Evolutionary conservation across 2,113 vertebrate genomes (phyloP).

Genomic region (Pleuronectes platessa): DNA sequence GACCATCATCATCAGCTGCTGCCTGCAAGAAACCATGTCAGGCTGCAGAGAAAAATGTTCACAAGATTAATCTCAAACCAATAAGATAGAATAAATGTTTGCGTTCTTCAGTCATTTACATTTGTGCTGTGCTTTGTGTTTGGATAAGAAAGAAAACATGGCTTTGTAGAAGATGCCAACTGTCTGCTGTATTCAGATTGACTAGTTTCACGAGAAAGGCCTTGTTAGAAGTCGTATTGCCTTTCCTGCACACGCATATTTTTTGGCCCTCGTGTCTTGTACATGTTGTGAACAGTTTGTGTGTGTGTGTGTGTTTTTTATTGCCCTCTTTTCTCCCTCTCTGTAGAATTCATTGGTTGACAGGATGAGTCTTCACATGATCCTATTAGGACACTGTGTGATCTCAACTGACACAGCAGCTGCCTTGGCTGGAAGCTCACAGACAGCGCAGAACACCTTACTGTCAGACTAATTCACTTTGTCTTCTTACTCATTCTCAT

Average conservation of each 20-base stretch:
- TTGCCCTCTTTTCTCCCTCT: background rate
- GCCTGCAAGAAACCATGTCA: too few relatives aligned
- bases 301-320: background rate
- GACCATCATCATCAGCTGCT: too few relatives aligned
- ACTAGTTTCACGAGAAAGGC: too few relatives aligned
- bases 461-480: background rate
- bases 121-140: background rate
- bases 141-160: too few relatives aligned
- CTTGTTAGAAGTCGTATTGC: background rate
- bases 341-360: conserved; percentile 20
- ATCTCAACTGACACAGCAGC: conserved; percentile 20
- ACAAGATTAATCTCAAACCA: too few relatives aligned
- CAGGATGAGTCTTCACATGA: conserved; percentile 43
- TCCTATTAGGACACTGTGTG: conserved; percentile 36
- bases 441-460: background rate
- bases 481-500: background rate
- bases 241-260: background rate
- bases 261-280: background rate
- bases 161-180: background rate
- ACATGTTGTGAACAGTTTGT: background rate
- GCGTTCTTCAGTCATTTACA: background rate
- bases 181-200: background rate
- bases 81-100: too few relatives aligned
- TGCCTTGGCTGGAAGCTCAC: background rate
- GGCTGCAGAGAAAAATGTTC: too few relatives aligned